phyloP scores from a whole-genome alignment of 2,113 vertebrate genomes.

The Athene cunicularia region DNA sequence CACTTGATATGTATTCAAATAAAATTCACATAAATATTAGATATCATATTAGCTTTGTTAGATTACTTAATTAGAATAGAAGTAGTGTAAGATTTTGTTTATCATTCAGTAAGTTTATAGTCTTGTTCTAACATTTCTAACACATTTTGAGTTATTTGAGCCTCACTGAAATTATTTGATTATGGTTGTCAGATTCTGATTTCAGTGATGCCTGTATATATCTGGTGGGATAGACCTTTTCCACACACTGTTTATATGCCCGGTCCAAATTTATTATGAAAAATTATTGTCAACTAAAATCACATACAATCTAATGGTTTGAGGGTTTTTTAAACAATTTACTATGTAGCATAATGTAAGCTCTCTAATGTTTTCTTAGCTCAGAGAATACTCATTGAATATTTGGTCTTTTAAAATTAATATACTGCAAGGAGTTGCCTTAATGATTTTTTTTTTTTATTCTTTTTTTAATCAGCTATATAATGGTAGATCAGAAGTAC shows the following conservation, averaged over 20 bases:
- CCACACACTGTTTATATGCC: neutral
- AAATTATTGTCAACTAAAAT: neutral
- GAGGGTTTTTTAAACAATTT: neutral
- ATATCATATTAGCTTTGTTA: neutral
- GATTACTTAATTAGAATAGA: neutral
- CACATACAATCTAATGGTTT: neutral
- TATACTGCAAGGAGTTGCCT: neutral
- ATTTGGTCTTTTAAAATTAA: neutral
- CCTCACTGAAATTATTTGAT: neutral
- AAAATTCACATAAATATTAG: neutral
- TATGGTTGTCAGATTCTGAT: neutral
- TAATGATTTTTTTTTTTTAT: neutral
- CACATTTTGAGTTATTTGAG: neutral
- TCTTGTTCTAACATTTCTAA: neutral
- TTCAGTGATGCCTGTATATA: neutral
- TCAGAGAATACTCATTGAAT: neutral
- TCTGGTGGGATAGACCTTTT: neutral
- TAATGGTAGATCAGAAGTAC: neutral
- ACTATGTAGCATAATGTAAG: neutral
- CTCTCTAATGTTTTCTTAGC: neutral
- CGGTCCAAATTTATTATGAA: neutral
- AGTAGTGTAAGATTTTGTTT: neutral
- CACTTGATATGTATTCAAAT: neutral
- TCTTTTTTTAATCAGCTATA: neutral
- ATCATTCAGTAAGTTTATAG: neutral